These are phyloP conservation scores for Lordiphosa collinella DNA, from an alignment of 1,140 invertebrate genomes.

Conservation along the genomic window DNA sequence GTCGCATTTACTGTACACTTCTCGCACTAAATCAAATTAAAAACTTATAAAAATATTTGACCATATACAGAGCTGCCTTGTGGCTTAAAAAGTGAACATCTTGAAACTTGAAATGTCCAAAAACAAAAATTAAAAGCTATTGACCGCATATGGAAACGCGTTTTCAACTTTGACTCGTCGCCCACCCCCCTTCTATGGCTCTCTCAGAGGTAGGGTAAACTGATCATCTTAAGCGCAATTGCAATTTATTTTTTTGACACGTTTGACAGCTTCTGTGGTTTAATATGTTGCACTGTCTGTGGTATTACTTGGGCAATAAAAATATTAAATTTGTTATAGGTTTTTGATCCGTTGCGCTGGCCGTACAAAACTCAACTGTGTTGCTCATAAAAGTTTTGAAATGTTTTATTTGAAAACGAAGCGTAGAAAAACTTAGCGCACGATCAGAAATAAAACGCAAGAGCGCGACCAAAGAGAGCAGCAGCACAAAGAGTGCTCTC, in stretches of 20 bases:
- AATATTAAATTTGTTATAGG: neutral
- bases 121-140: slow-evolving; percentile 36
- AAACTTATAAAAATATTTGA: slow-evolving; percentile 67
- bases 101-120: slow-evolving; percentile 58
- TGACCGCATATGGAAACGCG: slow-evolving; percentile 48
- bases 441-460: slow-evolving; percentile 63
- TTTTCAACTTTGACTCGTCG: slow-evolving; percentile 17
- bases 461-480: slow-evolving; percentile 30
- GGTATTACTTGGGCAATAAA: too few relatives aligned
- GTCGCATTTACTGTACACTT: neutral
- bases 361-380: slow-evolving; percentile 69
- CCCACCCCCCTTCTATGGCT: too few relatives aligned
- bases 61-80: slow-evolving; percentile 32
- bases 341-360: slow-evolving; percentile 63
- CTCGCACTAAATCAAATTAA: slow-evolving; percentile 59
- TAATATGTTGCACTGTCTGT: too few relatives aligned
- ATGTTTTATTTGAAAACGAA: slow-evolving; percentile 72
- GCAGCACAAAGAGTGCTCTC: neutral
- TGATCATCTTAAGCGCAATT: slow-evolving; percentile 48
- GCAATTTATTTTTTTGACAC: slow-evolving; percentile 60
- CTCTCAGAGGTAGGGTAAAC: too few relatives aligned
- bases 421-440: slow-evolving; percentile 35
- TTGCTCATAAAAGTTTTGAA: slow-evolving; percentile 51
- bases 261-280: slow-evolving; percentile 38
- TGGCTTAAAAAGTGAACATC: slow-evolving; percentile 14